Conservation (phyloP, 2,113 vertebrate species). For the Hippocampus barbouri region DNA sequence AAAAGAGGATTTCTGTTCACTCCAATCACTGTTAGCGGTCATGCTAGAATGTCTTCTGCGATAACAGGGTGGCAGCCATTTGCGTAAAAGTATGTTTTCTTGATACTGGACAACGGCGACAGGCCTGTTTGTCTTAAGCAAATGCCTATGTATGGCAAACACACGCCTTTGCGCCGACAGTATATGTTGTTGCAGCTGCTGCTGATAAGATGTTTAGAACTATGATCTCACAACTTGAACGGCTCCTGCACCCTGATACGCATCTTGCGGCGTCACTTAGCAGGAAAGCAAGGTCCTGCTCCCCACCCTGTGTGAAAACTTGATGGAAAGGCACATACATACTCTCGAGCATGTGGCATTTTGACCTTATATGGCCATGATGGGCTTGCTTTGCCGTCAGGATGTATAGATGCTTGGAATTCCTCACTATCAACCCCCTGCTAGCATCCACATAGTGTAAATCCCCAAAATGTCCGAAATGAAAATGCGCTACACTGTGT, state of each 20-base stretch:
- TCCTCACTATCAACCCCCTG: neutral
- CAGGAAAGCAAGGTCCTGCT: constrained; percentile 23
- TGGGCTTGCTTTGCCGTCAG: constrained; percentile 7
- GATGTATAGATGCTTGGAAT: neutral
- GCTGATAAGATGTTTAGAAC: constrained; percentile 49
- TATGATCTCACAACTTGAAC: constrained; percentile 58
- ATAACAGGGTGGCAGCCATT: neutral
- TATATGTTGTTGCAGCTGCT: constrained; percentile 60
- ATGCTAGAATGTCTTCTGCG: neutral
- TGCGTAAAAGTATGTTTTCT: constrained; percentile 1
- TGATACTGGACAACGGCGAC: neutral
- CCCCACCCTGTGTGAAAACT: neutral
- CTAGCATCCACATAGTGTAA: neutral
- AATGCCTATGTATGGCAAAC: constrained; percentile 26
- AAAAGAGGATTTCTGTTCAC: too few relatives aligned
- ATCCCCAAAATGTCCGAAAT: neutral
- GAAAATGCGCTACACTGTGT: neutral
- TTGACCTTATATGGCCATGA: constrained; percentile 48
- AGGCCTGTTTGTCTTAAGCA: neutral
- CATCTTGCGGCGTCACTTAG: constrained; percentile 41
- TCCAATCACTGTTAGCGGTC: neutral
- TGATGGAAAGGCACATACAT: constrained; percentile 1
- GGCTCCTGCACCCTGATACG: constrained; percentile 49
- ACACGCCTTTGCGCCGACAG: neutral
- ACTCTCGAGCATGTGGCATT: constrained; percentile 18